phyloP scores from a whole-genome alignment of 1,140 invertebrate genomes.

The Drosophila tani region DNA sequence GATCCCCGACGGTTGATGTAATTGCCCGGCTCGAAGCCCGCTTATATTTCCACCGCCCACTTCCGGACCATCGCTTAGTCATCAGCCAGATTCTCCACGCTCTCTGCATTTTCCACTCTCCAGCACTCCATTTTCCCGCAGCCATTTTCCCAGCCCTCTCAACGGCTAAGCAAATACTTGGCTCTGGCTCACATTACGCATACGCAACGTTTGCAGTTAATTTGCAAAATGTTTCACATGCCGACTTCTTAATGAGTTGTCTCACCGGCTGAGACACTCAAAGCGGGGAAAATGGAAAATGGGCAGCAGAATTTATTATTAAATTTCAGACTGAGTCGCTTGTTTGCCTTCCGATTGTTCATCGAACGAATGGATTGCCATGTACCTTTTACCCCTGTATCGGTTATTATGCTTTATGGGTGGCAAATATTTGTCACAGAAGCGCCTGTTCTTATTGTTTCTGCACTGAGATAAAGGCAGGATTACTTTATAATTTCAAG shows the following conservation, averaged over 20 bases:
- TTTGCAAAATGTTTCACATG: conserved; percentile 76
- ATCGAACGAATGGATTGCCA: conserved; percentile 7
- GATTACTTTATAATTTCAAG: background rate
- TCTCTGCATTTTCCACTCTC: conserved; percentile 18
- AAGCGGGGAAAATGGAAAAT: conserved; percentile 4
- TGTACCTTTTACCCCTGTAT: conserved; percentile 21
- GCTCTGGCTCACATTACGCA: conserved; percentile 59
- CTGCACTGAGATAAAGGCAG: background rate
- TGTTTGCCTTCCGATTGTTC: conserved; percentile 61
- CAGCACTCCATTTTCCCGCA: conserved; percentile 12
- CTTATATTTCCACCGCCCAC: conserved; percentile 2
- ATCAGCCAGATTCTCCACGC: conserved; percentile 20
- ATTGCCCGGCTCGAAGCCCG: conserved; percentile 22
- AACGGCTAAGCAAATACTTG: conserved; percentile 70
- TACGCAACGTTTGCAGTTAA: conserved; percentile 79
- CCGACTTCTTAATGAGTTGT: conserved; percentile 77
- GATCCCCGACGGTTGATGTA: conserved; percentile 41
- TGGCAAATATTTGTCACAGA: conserved; percentile 66
- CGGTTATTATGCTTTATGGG: conserved; percentile 62
- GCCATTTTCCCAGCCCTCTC: conserved; percentile 4
- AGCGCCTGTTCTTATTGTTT: conserved; percentile 2
- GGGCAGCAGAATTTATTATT: conserved; percentile 47
- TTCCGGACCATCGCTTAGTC: conserved; percentile 48
- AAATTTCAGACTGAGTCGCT: conserved; percentile 35
- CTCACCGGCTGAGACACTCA: conserved; percentile 42